phyloP scores from a whole-genome alignment of 2,888 invertebrate genomes.

The Baronia brevicornis region DNA sequence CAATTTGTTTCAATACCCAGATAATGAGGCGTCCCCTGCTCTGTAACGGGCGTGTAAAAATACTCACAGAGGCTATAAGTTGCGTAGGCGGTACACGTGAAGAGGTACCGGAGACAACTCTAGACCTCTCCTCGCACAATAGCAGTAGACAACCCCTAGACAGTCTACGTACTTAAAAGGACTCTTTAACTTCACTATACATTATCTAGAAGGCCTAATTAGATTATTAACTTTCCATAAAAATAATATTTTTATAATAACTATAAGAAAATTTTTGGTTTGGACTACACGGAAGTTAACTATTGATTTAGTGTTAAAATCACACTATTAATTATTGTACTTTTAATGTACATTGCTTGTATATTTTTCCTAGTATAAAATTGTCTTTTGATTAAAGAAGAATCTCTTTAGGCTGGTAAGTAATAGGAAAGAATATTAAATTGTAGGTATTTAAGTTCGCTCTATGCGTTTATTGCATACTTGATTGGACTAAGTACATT shows the following conservation, averaged over 20 bases:
- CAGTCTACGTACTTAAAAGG: conserved; percentile 14
- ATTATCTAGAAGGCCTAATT: conserved; percentile 9
- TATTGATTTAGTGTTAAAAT: no score
- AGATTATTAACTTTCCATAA: no score
- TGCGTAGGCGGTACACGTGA: conserved; percentile 25
- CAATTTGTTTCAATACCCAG: conserved; percentile 5
- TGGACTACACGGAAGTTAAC: no score
- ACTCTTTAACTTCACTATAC: conserved; percentile 12
- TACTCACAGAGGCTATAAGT: conserved; percentile 22
- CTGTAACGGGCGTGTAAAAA: conserved; percentile 5
- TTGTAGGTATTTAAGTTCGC: no score
- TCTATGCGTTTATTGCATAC: no score
- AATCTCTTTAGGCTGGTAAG: no score
- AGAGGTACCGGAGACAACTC: conserved; percentile 35
- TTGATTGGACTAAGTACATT: no score
- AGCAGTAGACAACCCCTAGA: conserved; percentile 19
- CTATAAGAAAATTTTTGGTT: neutral
- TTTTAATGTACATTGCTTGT: no score
- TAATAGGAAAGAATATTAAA: no score
- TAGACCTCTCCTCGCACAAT: conserved; percentile 32
- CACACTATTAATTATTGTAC: no score
- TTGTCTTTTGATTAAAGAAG: no score
- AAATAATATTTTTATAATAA: neutral
- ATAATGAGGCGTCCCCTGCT: conserved; percentile 9
- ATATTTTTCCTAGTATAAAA: no score